These are phyloP conservation scores for Pimpla rufipes DNA, from an alignment of 2,888 invertebrate genomes.

Conservation along the genomic window DNA sequence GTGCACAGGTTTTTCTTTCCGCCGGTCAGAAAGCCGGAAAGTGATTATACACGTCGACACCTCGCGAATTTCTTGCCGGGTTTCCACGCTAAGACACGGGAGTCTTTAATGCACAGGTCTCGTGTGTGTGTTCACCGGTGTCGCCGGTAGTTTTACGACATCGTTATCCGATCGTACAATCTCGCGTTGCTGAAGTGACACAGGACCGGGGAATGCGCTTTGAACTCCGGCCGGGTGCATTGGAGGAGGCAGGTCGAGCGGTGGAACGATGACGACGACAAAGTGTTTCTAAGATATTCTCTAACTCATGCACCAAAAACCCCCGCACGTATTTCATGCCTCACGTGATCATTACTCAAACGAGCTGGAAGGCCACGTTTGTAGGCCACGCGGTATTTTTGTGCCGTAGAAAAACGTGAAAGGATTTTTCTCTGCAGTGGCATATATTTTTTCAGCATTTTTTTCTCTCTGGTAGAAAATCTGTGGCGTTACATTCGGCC, in stretches of 20 bases:
- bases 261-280: neutral
- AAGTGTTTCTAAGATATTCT: conserved; percentile 22
- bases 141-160: conserved; percentile 22
- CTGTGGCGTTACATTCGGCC: too few relatives aligned
- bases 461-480: too few relatives aligned
- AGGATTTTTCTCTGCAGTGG: conserved; percentile 3
- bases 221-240: neutral
- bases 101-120: neutral
- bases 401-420: conserved; percentile 9
- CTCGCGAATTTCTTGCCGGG: conserved; percentile 35
- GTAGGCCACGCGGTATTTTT: conserved; percentile 6
- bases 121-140: conserved; percentile 4
- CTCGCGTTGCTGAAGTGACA: conserved; percentile 10
- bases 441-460: conserved; percentile 31
- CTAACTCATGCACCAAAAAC: neutral
- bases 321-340: neutral
- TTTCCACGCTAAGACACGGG: neutral
- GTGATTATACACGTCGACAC: conserved; percentile 41
- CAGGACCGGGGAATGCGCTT: conserved; percentile 1
- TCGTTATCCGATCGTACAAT: conserved; percentile 18
- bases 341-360: conserved; percentile 38
- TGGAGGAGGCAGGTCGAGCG: neutral
- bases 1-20: conserved; percentile 20
- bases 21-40: neutral
- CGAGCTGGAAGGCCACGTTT: conserved; percentile 22